These are phyloP conservation scores for Cheiracanthium punctorium DNA, from an alignment of 2,888 invertebrate genomes.

Conservation along the genomic window DNA sequence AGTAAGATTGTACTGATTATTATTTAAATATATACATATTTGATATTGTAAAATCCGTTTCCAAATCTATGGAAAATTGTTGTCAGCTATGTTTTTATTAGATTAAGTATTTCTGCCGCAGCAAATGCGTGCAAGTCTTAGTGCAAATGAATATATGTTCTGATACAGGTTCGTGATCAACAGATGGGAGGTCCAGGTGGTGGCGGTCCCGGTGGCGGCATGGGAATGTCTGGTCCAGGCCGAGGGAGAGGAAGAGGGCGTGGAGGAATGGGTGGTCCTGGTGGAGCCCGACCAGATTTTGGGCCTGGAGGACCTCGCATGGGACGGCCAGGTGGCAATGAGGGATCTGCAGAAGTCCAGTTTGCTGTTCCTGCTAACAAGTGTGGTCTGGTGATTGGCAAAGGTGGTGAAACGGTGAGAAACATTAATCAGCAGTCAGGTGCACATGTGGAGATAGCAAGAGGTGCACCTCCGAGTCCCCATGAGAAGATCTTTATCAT, in stretches of 20 bases:
- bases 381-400: slow-evolving; percentile 96
- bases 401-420: slow-evolving; percentile 98
- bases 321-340: slow-evolving; percentile 73
- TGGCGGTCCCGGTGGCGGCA: slow-evolving; percentile 37
- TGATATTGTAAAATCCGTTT: too few relatives aligned
- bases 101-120: slow-evolving; percentile 24
- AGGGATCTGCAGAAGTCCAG: slow-evolving; percentile 83
- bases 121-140: slow-evolving; percentile 44
- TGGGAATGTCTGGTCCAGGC: slow-evolving; percentile 35
- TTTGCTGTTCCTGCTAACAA: slow-evolving; percentile 95
- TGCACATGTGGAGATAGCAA: slow-evolving; percentile 97
- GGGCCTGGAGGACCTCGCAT: slow-evolving; percentile 62
- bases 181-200: slow-evolving; percentile 59
- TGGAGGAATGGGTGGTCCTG: slow-evolving; percentile 71
- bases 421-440: slow-evolving; percentile 96
- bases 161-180: slow-evolving; percentile 64
- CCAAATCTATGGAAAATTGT: too few relatives aligned
- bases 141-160: slow-evolving; percentile 62
- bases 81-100: background rate
- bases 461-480: slow-evolving; percentile 85
- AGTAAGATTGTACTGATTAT: too few relatives aligned
- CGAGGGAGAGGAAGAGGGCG: slow-evolving; percentile 79
- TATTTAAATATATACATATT: too few relatives aligned
- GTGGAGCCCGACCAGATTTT: slow-evolving; percentile 57
- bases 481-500: slow-evolving; percentile 93